Base-by-base conservation (phyloP, 30 jellyfish, hydroid and myxozoan genomes). In the Turritopsis dohrnii region DNA sequence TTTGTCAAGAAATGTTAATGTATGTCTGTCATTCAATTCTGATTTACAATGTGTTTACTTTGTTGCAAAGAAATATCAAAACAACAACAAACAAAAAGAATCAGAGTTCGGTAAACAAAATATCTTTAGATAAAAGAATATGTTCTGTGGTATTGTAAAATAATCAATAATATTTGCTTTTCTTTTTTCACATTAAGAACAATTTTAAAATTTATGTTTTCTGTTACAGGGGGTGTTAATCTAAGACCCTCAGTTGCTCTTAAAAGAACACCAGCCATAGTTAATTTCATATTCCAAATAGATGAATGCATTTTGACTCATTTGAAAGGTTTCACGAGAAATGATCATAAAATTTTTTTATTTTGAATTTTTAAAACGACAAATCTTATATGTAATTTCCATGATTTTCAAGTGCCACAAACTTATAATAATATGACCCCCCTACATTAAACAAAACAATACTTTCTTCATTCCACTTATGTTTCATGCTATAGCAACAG, bases 71-170 rank as follows among this genome's bases (percentile, higher is more conserved):
- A 41, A 41, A 41, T 41, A 41, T 41, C 60, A 41, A 41, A 41
- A 41, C 60, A 41, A 41, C 60, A 41, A 13, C 60, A 41, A 41
- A 3, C 9, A n/a, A n/a, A 41, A 41, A 41, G 9, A 41, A 41
- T 41, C 60, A 41, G 9, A 41, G 60, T 41, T 41, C 13, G 13
- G 60, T 41, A 41, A 41, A 41, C 60, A 41, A 41, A 41, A 41
- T 41, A 41, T 41, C 13, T 41, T 41, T 41, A 3, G 60, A 41
- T 41, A 41, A 41, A 41, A 41, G 60, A 13, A 41, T 41, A 41
- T 41, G n/a, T 41, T 41, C 60, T 66, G 76, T 66, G 76, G 76
- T 66, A 25, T 22, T 66, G 28, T 66, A n/a, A n/a, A n/a, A 25
- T 26, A 66, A 66, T n/a, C 30, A 21, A 21, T 3, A 25, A n/a